phyloP scores from a whole-genome alignment of 1,140 invertebrate genomes.

The Pogonomyrmex barbatus region DNA sequence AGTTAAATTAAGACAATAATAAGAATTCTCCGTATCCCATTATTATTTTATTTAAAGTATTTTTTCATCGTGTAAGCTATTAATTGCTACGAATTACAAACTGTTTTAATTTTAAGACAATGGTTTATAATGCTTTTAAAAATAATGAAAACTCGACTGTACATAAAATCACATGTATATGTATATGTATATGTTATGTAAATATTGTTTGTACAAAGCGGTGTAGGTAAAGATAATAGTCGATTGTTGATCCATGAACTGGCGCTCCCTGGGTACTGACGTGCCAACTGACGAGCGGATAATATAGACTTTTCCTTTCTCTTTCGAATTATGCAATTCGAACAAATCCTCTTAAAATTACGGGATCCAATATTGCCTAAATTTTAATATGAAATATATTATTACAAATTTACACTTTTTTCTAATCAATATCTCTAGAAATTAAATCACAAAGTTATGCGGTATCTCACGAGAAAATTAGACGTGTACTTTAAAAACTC shows the following conservation, averaged over 20 bases:
- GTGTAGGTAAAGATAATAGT: slow-evolving; percentile 6
- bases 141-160: not conserved
- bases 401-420: not conserved
- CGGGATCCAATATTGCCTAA: not conserved
- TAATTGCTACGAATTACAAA: not conserved
- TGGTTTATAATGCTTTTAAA: not conserved
- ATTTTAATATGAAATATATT: not conserved
- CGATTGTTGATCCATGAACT: slow-evolving; percentile 13
- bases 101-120: not conserved
- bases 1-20: not conserved
- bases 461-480: not conserved
- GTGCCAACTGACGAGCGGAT: slow-evolving; percentile 29
- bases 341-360: not conserved
- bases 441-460: not conserved
- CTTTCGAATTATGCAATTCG: slow-evolving; percentile 11
- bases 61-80: not conserved
- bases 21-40: not conserved
- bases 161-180: not conserved
- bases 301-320: slow-evolving; percentile 2
- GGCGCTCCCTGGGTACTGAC: slow-evolving; percentile 36
- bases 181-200: not conserved
- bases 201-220: not conserved
- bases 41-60: not conserved
- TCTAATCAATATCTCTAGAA: not conserved
- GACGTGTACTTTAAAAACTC: not conserved